Conservation (phyloP, 2,888 invertebrate genomes). For the Eupithecia insigniata region DNA sequence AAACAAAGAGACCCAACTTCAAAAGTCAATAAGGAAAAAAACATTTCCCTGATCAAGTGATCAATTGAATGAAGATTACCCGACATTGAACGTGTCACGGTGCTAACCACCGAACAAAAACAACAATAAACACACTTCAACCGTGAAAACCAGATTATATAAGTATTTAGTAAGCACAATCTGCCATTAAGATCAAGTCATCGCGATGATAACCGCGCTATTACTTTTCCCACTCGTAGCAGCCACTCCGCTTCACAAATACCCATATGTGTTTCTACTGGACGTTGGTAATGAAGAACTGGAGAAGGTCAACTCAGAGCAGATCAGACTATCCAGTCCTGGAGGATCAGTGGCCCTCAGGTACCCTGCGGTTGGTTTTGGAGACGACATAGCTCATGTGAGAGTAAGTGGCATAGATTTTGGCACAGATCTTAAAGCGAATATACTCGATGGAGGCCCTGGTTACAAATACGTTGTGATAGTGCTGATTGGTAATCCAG, state of each 20-base stretch:
- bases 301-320: slow-evolving; percentile 69
- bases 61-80: slow-evolving; percentile 51
- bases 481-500: slow-evolving; percentile 71
- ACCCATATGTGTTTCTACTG: slow-evolving; percentile 74
- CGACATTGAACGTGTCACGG: slow-evolving; percentile 71
- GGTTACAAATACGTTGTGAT: slow-evolving; percentile 76
- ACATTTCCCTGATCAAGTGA: slow-evolving; percentile 50
- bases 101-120: slow-evolving; percentile 71
- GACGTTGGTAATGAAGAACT: slow-evolving; percentile 80
- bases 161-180: slow-evolving; percentile 72
- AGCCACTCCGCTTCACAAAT: slow-evolving; percentile 74
- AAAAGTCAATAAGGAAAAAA: slow-evolving; percentile 35
- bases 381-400: slow-evolving; percentile 71
- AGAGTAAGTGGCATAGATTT: slow-evolving; percentile 78
- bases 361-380: slow-evolving; percentile 71
- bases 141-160: slow-evolving; percentile 75
- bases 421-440: slow-evolving; percentile 74
- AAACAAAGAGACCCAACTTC: neutral
- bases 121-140: slow-evolving; percentile 52
- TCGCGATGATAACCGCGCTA: slow-evolving; percentile 61
- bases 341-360: slow-evolving; percentile 75
- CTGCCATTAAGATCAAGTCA: slow-evolving; percentile 55
- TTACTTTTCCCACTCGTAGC: slow-evolving; percentile 57
- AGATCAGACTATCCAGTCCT: slow-evolving; percentile 71
- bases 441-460: slow-evolving; percentile 76